These are phyloP conservation scores for Melanaphis sacchari DNA, from an alignment of 1,140 invertebrate species.

Conservation along the genomic window DNA sequence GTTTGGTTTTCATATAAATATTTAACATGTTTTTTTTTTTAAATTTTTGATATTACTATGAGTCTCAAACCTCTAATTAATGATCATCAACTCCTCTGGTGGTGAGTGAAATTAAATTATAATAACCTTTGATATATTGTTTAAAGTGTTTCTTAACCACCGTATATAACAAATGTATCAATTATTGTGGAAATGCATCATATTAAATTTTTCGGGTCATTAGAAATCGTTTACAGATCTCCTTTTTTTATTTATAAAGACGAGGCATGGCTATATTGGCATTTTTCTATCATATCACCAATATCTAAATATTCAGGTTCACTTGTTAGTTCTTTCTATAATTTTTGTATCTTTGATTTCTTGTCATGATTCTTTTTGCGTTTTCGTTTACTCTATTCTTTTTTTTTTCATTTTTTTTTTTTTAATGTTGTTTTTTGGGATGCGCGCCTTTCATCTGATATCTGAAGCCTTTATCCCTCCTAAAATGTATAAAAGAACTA, in stretches of 20 bases:
- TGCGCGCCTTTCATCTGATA: not conserved
- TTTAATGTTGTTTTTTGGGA: not conserved
- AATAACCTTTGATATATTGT: not conserved
- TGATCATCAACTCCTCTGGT: not conserved
- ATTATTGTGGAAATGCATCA: not conserved
- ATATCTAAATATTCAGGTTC: not conserved
- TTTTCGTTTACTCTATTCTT: not conserved
- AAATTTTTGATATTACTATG: not conserved
- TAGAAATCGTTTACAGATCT: not conserved
- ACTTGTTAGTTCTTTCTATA: not conserved
- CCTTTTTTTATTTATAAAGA: not conserved
- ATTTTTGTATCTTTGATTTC: not conserved
- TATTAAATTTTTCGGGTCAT: not conserved
- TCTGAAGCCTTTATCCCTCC: not conserved
- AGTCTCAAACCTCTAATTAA: rapidly evolving
- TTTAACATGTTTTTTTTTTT: not conserved
- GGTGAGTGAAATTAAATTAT: not conserved
- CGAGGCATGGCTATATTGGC: not conserved
- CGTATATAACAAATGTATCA: not conserved
- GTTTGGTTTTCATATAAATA: not conserved
- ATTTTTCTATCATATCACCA: not conserved
- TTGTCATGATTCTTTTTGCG: not conserved
- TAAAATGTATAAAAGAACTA: not conserved
- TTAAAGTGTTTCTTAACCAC: not conserved
- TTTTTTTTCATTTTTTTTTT: not conserved